Conservation (phyloP, 2,113 vertebrate species). For the Dicerorhinus sumatrensis region DNA sequence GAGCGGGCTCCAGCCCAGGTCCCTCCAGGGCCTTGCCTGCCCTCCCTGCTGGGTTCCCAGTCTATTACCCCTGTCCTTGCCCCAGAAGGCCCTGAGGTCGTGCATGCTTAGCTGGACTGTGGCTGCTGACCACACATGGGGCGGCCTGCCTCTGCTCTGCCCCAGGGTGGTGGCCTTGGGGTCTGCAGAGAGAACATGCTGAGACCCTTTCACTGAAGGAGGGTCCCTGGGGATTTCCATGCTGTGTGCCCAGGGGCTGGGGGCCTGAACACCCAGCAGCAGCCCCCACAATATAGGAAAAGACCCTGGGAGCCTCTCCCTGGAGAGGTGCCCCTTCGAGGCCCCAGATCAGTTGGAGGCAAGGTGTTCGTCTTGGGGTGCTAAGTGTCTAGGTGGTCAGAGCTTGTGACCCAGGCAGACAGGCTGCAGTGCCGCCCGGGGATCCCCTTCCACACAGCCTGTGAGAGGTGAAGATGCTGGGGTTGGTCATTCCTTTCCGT, state of each 20-base stretch:
- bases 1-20: neutral
- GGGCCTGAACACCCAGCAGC: too few relatives aligned
- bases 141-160: neutral
- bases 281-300: neutral
- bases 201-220: neutral
- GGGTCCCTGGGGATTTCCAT: neutral
- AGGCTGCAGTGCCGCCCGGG: neutral
- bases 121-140: accelerated
- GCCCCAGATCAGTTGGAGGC: neutral
- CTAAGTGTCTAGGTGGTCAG: neutral
- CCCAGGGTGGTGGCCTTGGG: neutral
- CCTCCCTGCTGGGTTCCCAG: neutral
- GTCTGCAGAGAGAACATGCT: neutral
- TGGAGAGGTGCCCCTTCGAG: neutral
- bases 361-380: neutral
- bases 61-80: neutral
- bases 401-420: neutral
- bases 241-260: neutral
- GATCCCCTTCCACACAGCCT: neutral
- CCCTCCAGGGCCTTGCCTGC: neutral
- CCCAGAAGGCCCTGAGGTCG: neutral
- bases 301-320: neutral
- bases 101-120: accelerated
- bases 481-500: neutral
- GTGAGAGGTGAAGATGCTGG: neutral